Base-by-base conservation (phyloP, 2,797 vertebrate genomes). In the Sebastes oblongus region DNA sequence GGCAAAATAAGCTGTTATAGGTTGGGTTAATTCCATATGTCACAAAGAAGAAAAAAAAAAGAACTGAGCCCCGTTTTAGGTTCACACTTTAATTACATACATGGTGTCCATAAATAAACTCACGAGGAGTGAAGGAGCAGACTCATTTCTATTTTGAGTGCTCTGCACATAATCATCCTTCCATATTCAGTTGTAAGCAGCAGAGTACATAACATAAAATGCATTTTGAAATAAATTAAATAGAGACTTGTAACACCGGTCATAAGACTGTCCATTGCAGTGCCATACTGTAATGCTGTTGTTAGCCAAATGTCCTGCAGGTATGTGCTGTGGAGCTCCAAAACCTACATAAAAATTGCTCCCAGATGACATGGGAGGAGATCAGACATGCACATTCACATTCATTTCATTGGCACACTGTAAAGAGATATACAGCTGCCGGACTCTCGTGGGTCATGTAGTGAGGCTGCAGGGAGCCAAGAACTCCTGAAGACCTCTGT, bases 51-150 rank as follows among this genome's bases (percentile, higher is more conserved):
- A 88, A 88, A 87, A 59, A 59, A 86, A 86, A 88, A 88, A 82
- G 66, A 82, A 70, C 56, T 34, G 74, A 73, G 87, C 27, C 77
- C 78, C 14, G 61, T 84, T 92, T 90, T 84, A 86, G 81, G 86
- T 85, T 78, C 66, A 79, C 64, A 83, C 87, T 92, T 77, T 93
- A 94, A 95, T 95, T 94, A 94, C 75, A 90, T 78, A 91, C 67
- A 91, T 69, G 65, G 81, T 77, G 77, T 87, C 80, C 75, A 89
- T 86, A 90, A 92, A 90, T 86, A 90, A 80, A 88, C 62, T 71
- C 64, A 75, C 27, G 73, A 62, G 70, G 16, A 79, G 64, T 64
- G 66, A 88, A 46, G 27, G 62, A 72, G 54, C 64, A 86, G 82
- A 88, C 75, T 80, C 27, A 77, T 80, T 81, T 75, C 72, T 84